Percentiles rank a stretch among this genome's conserved stretches.
Evolutionary conservation across 2,888 invertebrate species (phyloP).

Genomic region (Ophion ventricosus): DNA sequence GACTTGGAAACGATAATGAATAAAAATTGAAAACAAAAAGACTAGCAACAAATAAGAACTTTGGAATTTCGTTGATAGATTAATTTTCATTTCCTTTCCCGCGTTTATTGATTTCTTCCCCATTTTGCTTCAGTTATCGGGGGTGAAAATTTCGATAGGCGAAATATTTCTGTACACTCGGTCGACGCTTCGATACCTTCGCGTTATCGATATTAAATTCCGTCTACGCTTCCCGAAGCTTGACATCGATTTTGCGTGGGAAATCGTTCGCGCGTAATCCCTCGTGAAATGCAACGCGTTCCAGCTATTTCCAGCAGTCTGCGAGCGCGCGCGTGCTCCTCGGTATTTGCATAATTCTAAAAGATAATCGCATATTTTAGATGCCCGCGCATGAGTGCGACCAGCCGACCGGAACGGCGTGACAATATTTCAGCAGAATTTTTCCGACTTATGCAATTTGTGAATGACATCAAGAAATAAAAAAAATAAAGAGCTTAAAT

Average conservation of each 20-base stretch:
- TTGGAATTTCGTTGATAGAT: background rate
- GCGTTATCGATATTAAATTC: conserved; percentile 66
- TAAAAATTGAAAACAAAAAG: too few relatives aligned
- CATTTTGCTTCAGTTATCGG: background rate
- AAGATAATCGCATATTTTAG: conserved; percentile 44
- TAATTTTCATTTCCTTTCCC: background rate
- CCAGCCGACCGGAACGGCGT: background rate
- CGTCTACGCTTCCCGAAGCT: conserved; percentile 37
- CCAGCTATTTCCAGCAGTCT: background rate
- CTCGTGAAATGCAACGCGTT: conserved; percentile 18
- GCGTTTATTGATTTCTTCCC: background rate
- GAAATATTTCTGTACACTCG: conserved; percentile 7
- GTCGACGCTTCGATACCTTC: conserved; percentile 17
- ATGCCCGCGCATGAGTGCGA: background rate
- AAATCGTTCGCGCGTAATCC: conserved; percentile 41
- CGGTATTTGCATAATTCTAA: conserved; percentile 41
- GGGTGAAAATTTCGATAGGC: conserved; percentile 18
- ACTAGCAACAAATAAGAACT: too few relatives aligned
- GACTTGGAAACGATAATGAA: too few relatives aligned
- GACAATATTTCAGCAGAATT: background rate
- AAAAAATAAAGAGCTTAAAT: background rate
- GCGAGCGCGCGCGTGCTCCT: background rate
- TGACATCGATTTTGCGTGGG: conserved; percentile 21
- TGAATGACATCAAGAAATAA: background rate
- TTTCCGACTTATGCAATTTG: background rate